Conservation (phyloP, 1,140 invertebrate genomes). For the Brachionus asplanchnoidis region DNA sequence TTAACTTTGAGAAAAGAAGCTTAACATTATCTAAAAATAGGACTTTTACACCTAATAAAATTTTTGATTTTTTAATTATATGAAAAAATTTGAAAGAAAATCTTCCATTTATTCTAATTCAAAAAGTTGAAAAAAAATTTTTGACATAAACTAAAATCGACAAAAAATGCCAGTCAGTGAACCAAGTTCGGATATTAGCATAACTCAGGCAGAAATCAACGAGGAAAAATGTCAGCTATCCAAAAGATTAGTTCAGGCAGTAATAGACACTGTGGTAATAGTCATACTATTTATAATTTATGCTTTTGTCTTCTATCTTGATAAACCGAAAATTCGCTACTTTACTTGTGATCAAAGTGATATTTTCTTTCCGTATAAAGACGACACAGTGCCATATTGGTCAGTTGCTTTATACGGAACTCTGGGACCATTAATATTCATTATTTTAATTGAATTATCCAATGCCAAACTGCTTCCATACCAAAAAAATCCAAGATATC, state of each 20-base stretch:
- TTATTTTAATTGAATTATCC: background rate
- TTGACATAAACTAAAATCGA: background rate
- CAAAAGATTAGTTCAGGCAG: background rate
- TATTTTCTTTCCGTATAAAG: conserved; percentile 21
- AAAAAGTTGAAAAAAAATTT: background rate
- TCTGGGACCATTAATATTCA: background rate
- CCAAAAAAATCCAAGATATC: background rate
- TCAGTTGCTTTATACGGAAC: background rate
- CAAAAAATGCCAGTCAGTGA: background rate
- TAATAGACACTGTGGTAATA: conserved; percentile 20
- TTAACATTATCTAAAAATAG: background rate
- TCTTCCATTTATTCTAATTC: background rate
- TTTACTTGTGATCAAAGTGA: conserved; percentile 33
- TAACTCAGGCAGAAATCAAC: background rate
- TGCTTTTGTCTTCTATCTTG: background rate
- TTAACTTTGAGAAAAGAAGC: background rate
- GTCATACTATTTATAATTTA: background rate
- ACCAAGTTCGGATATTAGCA: background rate
- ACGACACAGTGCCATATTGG: conserved; percentile 40
- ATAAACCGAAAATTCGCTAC: conserved; percentile 12
- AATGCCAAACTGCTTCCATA: conserved; percentile 27
- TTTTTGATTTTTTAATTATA: background rate
- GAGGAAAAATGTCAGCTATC: background rate
- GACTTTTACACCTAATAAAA: background rate
- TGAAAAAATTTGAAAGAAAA: background rate